Evolutionary conservation across 2,888 invertebrate genomes (phyloP).

Genomic region (Oxystoma pomonae): DNA sequence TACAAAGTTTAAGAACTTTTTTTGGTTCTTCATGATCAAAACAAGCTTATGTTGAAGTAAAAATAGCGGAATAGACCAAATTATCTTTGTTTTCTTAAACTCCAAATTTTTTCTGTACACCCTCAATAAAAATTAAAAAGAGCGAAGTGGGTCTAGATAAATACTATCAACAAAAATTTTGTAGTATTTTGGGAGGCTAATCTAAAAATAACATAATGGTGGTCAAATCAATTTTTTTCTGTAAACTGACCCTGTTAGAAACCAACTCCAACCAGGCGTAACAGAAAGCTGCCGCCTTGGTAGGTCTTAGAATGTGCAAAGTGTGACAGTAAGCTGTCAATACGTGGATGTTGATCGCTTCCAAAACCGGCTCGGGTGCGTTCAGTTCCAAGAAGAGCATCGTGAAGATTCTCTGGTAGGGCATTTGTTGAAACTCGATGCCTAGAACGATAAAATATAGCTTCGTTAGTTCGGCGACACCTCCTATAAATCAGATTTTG

Average conservation of each 20-base stretch:
- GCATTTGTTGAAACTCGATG: constrained; percentile 91
- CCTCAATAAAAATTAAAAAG: too few relatives aligned
- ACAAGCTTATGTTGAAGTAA: too few relatives aligned
- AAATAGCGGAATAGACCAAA: too few relatives aligned
- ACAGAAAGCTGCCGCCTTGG: constrained; percentile 92
- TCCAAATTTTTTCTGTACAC: too few relatives aligned
- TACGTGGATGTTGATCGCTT: constrained; percentile 91
- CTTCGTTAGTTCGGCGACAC: too few relatives aligned
- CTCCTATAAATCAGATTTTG: too few relatives aligned
- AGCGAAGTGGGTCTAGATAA: too few relatives aligned
- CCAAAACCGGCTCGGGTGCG: constrained; percentile 87
- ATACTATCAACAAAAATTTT: too few relatives aligned
- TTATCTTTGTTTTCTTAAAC: too few relatives aligned
- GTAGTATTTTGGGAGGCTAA: neutral
- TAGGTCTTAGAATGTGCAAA: constrained; percentile 87
- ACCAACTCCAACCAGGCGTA: constrained; percentile 98
- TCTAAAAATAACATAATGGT: neutral
- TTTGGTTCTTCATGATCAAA: too few relatives aligned
- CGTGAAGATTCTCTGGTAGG: constrained; percentile 95
- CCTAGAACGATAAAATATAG: too few relatives aligned
- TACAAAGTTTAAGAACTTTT: neutral
- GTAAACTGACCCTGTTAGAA: constrained; percentile 73
- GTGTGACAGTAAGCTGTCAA: constrained; percentile 96
- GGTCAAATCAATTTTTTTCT: neutral
- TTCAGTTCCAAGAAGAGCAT: constrained; percentile 96